Evolutionary conservation across 2,888 invertebrate species (phyloP).

Genomic region (Clepsis dumicolana): DNA sequence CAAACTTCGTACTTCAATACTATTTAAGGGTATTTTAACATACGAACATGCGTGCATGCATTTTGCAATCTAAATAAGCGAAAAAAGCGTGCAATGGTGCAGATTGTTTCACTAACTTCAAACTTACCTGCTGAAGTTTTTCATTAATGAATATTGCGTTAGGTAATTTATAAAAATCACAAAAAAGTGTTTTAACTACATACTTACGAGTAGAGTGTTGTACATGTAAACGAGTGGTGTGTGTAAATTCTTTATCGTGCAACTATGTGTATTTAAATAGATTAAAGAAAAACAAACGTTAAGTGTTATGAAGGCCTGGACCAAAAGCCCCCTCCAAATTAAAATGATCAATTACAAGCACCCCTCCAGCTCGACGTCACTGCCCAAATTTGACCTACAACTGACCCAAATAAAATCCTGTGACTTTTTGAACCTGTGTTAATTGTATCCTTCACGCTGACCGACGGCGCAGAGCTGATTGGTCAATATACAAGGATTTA

Average conservation of each 20-base stretch:
- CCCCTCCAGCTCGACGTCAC: not conserved
- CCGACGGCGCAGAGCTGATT: no score
- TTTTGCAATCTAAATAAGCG: constrained; percentile 28
- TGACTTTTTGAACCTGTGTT: not conserved
- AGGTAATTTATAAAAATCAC: not conserved
- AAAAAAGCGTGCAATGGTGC: constrained; percentile 24
- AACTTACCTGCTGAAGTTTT: constrained; percentile 5
- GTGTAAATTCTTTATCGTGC: not conserved
- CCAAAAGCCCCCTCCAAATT: not conserved
- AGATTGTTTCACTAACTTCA: not conserved
- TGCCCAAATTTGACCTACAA: not conserved
- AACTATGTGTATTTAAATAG: not conserved
- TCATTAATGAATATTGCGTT: not conserved
- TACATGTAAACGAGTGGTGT: not conserved
- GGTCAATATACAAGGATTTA: no score
- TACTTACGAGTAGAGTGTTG: not conserved
- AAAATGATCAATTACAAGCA: not conserved
- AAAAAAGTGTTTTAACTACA: not conserved
- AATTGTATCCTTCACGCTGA: not conserved
- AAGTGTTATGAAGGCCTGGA: not conserved
- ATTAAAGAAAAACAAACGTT: no score
- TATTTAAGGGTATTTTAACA: not conserved
- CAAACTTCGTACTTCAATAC: not conserved
- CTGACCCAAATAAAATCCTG: not conserved
- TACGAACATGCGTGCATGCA: constrained; percentile 33